Evolutionary conservation across 2,888 invertebrate species (phyloP).

Genomic region (Artemia sp.): DNA sequence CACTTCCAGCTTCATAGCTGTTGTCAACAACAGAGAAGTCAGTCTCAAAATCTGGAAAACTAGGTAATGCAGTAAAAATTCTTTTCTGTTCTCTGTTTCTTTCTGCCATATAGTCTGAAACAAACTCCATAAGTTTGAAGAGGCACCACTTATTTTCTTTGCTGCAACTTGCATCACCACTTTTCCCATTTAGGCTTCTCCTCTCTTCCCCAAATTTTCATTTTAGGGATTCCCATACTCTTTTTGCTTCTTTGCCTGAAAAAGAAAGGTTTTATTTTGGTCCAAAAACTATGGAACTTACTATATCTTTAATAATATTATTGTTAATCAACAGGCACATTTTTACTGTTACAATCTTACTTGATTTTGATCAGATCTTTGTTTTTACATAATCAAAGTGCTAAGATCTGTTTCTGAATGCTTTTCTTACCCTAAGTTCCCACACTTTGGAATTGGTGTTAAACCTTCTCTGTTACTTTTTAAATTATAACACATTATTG

Average conservation of each 20-base stretch:
- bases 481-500: no score
- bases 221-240: constrained; percentile 1
- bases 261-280: background rate
- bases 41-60: background rate
- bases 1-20: background rate
- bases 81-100: constrained; percentile 13
- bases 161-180: no score
- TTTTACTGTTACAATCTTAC: no score
- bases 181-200: background rate
- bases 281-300: no score
- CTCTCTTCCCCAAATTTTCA: constrained; percentile 1
- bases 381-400: no score
- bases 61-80: constrained; percentile 2
- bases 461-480: no score
- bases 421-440: no score
- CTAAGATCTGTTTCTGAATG: no score
- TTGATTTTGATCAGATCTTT: no score
- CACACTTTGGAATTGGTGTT: no score
- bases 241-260: constrained; percentile 1
- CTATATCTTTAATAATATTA: no score
- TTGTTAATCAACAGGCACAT: no score
- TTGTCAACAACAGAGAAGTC: background rate
- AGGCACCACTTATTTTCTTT: background rate
- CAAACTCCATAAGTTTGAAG: constrained; percentile 10
- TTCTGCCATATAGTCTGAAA: background rate